Evolutionary conservation across 1,140 invertebrate genomes (phyloP).

Genomic region (Trachymyrmex septentrionalis): DNA sequence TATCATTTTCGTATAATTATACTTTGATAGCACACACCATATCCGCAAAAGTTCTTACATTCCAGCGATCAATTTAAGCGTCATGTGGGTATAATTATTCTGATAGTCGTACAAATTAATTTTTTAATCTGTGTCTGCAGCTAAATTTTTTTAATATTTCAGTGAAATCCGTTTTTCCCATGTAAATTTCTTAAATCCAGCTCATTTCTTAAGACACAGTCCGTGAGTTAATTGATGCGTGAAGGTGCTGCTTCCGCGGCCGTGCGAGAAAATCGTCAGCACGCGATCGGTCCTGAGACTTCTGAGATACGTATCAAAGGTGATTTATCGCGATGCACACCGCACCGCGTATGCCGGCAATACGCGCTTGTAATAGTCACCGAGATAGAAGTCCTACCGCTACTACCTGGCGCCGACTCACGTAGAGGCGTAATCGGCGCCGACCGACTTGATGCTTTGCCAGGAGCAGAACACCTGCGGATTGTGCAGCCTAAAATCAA

Average conservation of each 20-base stretch:
- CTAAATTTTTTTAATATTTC: no score
- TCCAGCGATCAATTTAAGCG: no score
- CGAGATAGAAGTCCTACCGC: neutral
- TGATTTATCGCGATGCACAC: conserved; percentile 66
- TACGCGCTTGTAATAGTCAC: conserved; percentile 32
- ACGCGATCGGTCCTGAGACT: conserved; percentile 48
- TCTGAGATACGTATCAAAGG: conserved; percentile 61
- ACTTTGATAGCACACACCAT: no score
- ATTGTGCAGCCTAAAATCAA: conserved; percentile 40
- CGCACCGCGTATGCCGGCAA: conserved; percentile 11
- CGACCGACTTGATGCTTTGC: conserved; percentile 37
- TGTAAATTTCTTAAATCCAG: conserved; percentile 1
- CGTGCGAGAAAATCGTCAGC: conserved; percentile 51
- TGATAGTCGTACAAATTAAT: no score
- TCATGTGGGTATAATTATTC: no score
- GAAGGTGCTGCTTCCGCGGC: neutral
- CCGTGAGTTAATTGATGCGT: neutral
- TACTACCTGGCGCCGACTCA: conserved; percentile 11
- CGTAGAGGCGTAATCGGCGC: conserved; percentile 33
- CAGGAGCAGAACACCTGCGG: conserved; percentile 68
- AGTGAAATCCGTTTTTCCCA: no score
- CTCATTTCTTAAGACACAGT: neutral
- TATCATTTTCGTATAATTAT: no score
- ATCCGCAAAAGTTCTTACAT: no score
- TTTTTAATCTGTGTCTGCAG: no score